Base-by-base conservation (phyloP, 2,113 vertebrate genomes). In the Paradoxurus hermaphroditus region DNA sequence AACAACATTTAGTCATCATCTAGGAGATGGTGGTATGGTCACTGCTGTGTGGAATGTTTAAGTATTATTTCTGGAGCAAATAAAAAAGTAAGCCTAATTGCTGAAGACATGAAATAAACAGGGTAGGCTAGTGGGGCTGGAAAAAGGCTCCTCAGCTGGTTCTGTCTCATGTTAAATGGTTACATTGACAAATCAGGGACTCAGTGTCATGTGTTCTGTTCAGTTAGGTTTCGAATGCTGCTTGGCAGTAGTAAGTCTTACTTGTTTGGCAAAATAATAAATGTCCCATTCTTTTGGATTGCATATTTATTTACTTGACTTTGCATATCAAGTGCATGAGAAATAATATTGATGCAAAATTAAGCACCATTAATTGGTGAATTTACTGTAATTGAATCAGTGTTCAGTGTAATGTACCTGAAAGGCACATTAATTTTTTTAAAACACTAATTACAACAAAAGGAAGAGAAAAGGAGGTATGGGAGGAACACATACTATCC, bases 261-360 rank as follows among this genome's bases (percentile, higher is more conserved):
- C 31, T 82, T 87, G 13, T 75, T 96, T 94, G 72, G 27, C 41
- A 95, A 93, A 95, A 91, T 72, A 53, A 39, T 88, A 85, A 78
- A 59, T 34, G 49, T 73, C 44, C 70, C 8, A 34, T 41, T 70
- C n/a, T 56, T 90, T 93, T 94, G n/a, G 29, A 70, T 19, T 86
- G 3, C 49, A 46, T 75, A 39, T 86, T 92, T 92, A 34, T 84
- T 73, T 59, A 39, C 6, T 41, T n/a, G 12, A 46, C 34, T 91
- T 88, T 63, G 5, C 34, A 27, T 65, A 62, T 59, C 21, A 93
- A 81, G 23, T 67, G 8, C 25, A 62, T 27, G 39, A 59, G 59
- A 96, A 94, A 70, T 51, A 77, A 73, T 77, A 18, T 78, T 92
- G 85, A 65, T 59, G 36, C 14, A 93, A 90, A 94, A 67, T 83